phyloP scores from a whole-genome alignment of 2,888 invertebrate genomes.

The Ecliptopera silaceata region DNA sequence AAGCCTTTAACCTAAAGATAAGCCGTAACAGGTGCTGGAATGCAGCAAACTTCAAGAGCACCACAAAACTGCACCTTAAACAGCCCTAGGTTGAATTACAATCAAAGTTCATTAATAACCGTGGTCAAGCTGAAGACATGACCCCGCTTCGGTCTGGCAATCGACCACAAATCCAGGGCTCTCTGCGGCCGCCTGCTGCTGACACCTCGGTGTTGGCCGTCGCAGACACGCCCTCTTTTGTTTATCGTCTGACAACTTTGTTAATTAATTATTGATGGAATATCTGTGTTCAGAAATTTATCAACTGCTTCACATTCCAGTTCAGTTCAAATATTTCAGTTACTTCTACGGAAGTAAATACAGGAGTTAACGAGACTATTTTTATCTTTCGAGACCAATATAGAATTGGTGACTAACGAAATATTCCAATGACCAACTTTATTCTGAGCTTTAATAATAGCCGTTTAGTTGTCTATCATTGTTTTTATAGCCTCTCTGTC shows the following conservation, averaged over 20 bases:
- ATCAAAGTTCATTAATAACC: constrained; percentile 58
- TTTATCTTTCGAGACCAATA: no score
- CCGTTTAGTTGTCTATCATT: background rate
- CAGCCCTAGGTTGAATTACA: constrained; percentile 30
- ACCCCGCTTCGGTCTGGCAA: constrained; percentile 50
- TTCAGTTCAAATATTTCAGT: no score
- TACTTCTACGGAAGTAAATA: no score
- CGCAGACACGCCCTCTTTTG: constrained; percentile 68
- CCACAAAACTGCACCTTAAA: background rate
- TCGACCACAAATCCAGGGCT: constrained; percentile 78
- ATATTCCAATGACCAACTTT: no score
- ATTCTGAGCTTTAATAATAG: background rate
- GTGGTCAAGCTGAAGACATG: constrained; percentile 57
- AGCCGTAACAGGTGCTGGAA: no score
- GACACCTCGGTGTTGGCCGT: constrained; percentile 61
- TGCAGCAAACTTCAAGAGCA: no score
- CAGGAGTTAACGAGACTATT: no score
- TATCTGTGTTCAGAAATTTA: background rate
- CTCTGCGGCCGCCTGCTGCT: constrained; percentile 54
- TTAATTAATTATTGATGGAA: constrained; percentile 55
- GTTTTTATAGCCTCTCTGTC: constrained; percentile 9
- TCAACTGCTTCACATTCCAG: background rate
- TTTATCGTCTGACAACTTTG: constrained; percentile 64
- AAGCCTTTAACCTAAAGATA: no score
- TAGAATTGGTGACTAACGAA: no score